These are phyloP conservation scores for Malthinus seriepunctatus DNA, from an alignment of 2,888 invertebrate genomes.

Conservation along the genomic window DNA sequence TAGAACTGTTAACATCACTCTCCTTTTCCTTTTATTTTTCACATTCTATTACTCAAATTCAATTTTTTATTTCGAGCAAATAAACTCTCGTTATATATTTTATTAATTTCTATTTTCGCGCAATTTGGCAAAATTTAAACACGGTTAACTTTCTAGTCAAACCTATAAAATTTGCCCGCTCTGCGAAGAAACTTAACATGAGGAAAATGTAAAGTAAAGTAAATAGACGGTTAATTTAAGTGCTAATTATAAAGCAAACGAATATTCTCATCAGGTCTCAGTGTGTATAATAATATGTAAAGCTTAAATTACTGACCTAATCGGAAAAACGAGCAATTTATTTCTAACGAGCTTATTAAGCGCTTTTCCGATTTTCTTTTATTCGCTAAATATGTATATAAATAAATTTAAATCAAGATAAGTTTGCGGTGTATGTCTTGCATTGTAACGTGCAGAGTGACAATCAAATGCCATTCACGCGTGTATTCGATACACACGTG, in stretches of 20 bases:
- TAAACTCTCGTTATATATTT: neutral
- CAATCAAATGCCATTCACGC: conserved; percentile 30
- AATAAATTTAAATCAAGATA: neutral
- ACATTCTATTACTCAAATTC: conserved; percentile 9
- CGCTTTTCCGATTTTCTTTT: conserved; percentile 9
- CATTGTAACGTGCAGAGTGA: conserved; percentile 28
- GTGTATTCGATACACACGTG: conserved; percentile 32
- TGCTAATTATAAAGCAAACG: conserved; percentile 40
- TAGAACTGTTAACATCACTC: conserved; percentile 15
- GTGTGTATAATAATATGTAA: conserved; percentile 36
- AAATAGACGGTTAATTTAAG: conserved; percentile 25
- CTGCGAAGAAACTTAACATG: conserved; percentile 29
- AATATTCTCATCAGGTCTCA: conserved; percentile 26
- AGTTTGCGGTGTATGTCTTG: neutral
- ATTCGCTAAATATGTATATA: neutral
- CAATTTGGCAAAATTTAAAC: too few species aligned
- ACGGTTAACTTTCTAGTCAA: neutral
- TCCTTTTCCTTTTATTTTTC: conserved; percentile 16
- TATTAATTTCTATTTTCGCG: too few species aligned
- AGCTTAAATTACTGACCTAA: conserved; percentile 40
- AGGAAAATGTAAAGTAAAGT: conserved; percentile 32
- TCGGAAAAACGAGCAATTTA: conserved; percentile 36
- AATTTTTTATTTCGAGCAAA: conserved; percentile 2
- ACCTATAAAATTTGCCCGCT: conserved; percentile 22
- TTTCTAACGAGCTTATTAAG: conserved; percentile 36